A percentile compares a stretch with the other conserved stretches of the same genome.
Conservation (phyloP, 2,113 vertebrate species). For the Ceyx melanurus region DNA sequence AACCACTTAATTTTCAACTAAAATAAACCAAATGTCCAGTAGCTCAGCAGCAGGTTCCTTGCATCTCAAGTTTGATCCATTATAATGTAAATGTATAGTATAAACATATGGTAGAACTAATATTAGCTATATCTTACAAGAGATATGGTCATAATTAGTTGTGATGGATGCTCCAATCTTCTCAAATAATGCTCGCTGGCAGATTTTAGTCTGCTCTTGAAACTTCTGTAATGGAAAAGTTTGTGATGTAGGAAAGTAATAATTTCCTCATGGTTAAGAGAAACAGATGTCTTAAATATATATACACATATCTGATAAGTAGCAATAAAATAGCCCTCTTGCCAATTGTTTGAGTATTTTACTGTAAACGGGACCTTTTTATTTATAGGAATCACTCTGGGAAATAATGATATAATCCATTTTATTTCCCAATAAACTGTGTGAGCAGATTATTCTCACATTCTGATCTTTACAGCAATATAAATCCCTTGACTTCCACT, state of each 20-base stretch:
- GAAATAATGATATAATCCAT: not conserved
- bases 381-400: not conserved
- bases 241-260: not conserved
- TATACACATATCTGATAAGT: not conserved
- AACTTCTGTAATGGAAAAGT: not conserved
- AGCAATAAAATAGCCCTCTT: not conserved
- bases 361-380: not conserved
- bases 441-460: not conserved
- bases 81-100: not conserved
- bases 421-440: slow-evolving; percentile 17
- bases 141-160: not conserved
- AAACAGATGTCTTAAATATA: not conserved
- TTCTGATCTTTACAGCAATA: not conserved
- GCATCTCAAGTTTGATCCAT: not conserved
- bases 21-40: not conserved
- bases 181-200: not conserved
- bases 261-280: not conserved
- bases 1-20: not conserved
- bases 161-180: not conserved
- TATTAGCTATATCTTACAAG: not conserved
- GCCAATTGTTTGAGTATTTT: not conserved
- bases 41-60: not conserved
- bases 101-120: not conserved
- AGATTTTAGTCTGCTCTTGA: not conserved
- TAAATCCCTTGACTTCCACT: not conserved